phyloP scores from a whole-genome alignment of 37 sponge, comb jelly and placozoan species.

The Aplysina aerophoba region DNA sequence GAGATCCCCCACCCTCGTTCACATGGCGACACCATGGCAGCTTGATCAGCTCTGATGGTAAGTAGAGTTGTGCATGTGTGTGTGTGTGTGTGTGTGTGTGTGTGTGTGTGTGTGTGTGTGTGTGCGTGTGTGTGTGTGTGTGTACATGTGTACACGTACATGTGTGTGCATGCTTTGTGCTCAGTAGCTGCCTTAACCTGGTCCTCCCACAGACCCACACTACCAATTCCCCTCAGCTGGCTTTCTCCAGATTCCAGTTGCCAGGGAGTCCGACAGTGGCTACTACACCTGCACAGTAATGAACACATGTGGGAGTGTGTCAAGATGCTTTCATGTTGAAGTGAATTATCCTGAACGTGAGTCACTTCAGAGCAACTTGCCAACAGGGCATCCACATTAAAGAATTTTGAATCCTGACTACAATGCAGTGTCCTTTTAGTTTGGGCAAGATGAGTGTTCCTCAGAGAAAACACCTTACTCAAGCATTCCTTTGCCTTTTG shows the following conservation, averaged over 20 bases:
- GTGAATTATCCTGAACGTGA: not conserved
- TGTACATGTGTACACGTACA: slow-evolving; percentile 2
- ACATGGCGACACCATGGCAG: slow-evolving; percentile 13
- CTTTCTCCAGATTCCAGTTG: not conserved
- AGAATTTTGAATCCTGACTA: too few relatives aligned
- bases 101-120: slow-evolving; percentile 26
- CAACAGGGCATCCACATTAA: too few relatives aligned
- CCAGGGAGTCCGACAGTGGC: slow-evolving; percentile 3
- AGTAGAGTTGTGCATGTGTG: not conserved
- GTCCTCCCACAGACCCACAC: not conserved
- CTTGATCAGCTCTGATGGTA: not conserved
- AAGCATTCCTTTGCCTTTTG: too few relatives aligned
- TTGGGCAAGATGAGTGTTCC: too few relatives aligned
- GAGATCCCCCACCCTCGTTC: slow-evolving; percentile 27
- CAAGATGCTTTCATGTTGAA: slow-evolving; percentile 8
- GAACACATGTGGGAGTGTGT: slow-evolving; percentile 11
- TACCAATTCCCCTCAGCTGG: slow-evolving; percentile 29
- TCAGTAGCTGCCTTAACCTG: not conserved
- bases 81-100: slow-evolving; percentile 12
- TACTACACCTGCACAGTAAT: slow-evolving; percentile 10
- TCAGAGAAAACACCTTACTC: too few relatives aligned
- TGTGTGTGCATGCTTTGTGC: not conserved
- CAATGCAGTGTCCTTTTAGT: too few relatives aligned
- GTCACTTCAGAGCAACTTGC: too few relatives aligned
- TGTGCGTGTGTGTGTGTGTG: slow-evolving; percentile 36